A percentile compares a stretch with the other conserved stretches of the same genome.
Evolutionary conservation across 2,888 invertebrate genomes (phyloP).

Genomic region (Cataglyphis albicans): DNA sequence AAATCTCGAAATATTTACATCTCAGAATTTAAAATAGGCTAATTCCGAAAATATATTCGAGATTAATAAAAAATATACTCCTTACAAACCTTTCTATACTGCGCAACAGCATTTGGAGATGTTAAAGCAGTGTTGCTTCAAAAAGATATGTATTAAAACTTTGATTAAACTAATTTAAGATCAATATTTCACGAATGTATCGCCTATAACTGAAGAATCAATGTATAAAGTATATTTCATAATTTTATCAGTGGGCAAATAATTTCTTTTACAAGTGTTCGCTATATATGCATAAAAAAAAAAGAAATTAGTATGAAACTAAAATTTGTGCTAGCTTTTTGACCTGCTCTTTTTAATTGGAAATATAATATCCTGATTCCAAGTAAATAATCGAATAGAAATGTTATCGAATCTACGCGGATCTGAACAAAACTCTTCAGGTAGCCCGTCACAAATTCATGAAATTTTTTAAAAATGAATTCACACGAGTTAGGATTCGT

Average conservation of each 20-base stretch:
- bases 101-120: neutral
- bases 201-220: conserved; percentile 46
- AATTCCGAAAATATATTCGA: conserved; percentile 13
- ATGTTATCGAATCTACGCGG: neutral
- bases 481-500: conserved; percentile 44
- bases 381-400: neutral
- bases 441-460: neutral
- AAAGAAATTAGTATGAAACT: conserved; percentile 21
- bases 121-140: conserved; percentile 15
- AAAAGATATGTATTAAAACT: conserved; percentile 36
- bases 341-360: neutral
- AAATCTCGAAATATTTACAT: conserved; percentile 9
- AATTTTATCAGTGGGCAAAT: conserved; percentile 18
- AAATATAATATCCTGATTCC: conserved; percentile 34
- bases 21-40: neutral
- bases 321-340: neutral
- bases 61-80: conserved; percentile 3
- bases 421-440: conserved; percentile 1
- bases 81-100: conserved; percentile 5
- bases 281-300: conserved; percentile 28
- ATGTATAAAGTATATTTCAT: conserved; percentile 48
- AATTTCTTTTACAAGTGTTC: conserved; percentile 57
- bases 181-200: conserved; percentile 57
- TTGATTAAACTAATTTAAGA: conserved; percentile 18
- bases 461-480: conserved; percentile 18